Percentiles rank a stretch among this genome's conserved stretches.
Conservation (phyloP, 2,888 invertebrate species). For the Polia nebulosa region DNA sequence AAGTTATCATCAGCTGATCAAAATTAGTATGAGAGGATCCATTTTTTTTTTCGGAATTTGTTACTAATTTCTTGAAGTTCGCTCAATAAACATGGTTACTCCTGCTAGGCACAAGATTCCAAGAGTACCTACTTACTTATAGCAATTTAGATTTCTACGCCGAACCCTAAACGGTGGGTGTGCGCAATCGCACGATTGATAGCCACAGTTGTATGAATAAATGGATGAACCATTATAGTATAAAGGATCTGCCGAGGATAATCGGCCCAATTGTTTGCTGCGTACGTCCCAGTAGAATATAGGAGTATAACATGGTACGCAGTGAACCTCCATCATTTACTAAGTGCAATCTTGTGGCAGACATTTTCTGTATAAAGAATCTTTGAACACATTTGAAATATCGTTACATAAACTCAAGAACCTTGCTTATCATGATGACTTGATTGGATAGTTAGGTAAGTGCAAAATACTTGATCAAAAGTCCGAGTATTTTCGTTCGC, state of each 20-base stretch:
- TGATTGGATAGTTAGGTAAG: too few species aligned
- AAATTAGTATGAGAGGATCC: too few species aligned
- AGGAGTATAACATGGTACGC: not conserved
- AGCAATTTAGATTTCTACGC: constrained; percentile 45
- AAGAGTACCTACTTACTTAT: constrained; percentile 27
- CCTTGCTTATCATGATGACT: constrained; percentile 1
- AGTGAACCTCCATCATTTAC: constrained; percentile 23
- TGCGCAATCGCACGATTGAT: constrained; percentile 48
- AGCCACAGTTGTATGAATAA: constrained; percentile 54
- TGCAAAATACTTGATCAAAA: too few species aligned
- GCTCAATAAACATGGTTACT: not conserved
- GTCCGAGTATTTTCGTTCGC: constrained; percentile 12
- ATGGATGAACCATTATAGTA: constrained; percentile 57
- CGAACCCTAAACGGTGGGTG: constrained; percentile 49
- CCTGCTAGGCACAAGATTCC: constrained; percentile 13
- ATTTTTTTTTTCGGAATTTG: too few species aligned
- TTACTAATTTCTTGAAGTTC: too few species aligned
- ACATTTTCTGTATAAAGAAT: not conserved
- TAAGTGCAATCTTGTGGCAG: constrained; percentile 12
- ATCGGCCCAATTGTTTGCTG: constrained; percentile 49
- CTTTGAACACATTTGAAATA: too few species aligned
- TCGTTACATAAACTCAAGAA: not conserved
- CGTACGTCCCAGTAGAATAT: constrained; percentile 12
- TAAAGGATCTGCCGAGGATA: constrained; percentile 56
- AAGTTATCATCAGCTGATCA: too few species aligned